These are phyloP conservation scores for Phocides pigmalion DNA, from an alignment of 1,140 invertebrate genomes.

Conservation along the genomic window DNA sequence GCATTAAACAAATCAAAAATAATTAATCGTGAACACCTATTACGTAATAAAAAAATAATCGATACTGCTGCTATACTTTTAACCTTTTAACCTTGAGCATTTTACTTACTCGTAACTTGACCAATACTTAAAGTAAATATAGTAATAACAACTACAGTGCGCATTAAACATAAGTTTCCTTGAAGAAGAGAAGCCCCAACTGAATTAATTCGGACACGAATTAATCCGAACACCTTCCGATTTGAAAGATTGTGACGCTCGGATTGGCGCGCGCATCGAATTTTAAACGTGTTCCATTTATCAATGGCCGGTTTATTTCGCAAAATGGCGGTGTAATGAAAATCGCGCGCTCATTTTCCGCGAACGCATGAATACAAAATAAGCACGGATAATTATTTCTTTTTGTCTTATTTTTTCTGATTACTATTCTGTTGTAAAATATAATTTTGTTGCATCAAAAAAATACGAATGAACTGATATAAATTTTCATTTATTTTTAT, in stretches of 20 bases:
- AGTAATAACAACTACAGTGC: constrained; percentile 34
- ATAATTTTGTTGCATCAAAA: too few relatives aligned
- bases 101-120: too few relatives aligned
- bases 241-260: constrained; percentile 49
- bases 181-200: constrained; percentile 38
- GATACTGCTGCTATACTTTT: too few relatives aligned
- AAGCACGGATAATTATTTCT: neutral
- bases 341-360: constrained; percentile 5
- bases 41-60: too few relatives aligned
- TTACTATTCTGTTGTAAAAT: too few relatives aligned
- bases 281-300: constrained; percentile 51
- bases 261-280: constrained; percentile 42
- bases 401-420: too few relatives aligned
- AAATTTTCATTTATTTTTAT: too few relatives aligned
- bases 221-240: constrained; percentile 65
- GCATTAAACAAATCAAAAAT: too few relatives aligned
- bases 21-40: too few relatives aligned
- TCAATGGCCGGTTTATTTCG: constrained; percentile 27
- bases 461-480: too few relatives aligned
- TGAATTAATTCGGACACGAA: constrained; percentile 64
- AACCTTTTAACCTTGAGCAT: too few relatives aligned
- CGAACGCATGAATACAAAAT: constrained; percentile 1
- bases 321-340: constrained; percentile 24
- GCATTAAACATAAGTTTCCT: constrained; percentile 32
- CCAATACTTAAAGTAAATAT: too few relatives aligned